Percentiles rank a stretch among this genome's conserved stretches.
Evolutionary conservation across 92 coral and sea anemone species (phyloP).

Genomic region (Palythoa heliodiscus): DNA sequence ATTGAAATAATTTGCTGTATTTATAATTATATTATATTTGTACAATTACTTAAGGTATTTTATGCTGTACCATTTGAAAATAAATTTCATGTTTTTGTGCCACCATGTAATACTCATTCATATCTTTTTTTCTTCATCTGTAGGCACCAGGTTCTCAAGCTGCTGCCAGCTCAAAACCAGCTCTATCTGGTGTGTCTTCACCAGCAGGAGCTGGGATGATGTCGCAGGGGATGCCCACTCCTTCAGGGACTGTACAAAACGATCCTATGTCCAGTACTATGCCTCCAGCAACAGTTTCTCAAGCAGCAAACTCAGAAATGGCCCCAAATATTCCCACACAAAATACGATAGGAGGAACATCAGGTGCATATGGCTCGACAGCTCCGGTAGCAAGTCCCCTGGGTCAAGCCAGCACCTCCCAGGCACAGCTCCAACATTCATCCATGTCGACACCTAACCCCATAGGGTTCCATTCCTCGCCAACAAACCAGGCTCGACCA

Average conservation of each 20-base stretch:
- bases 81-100: neutral
- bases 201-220: conserved; percentile 59
- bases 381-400: conserved; percentile 59
- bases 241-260: conserved; percentile 27
- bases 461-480: conserved; percentile 66
- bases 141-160: conserved; percentile 64
- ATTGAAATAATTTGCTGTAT: too few relatives aligned
- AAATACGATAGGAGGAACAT: conserved; percentile 62
- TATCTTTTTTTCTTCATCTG: neutral
- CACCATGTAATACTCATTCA: neutral
- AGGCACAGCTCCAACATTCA: conserved; percentile 84
- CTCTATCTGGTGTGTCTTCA: conserved; percentile 62
- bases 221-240: conserved; percentile 64
- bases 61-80: too few relatives aligned
- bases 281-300: conserved; percentile 31
- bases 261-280: conserved; percentile 19
- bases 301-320: conserved; percentile 58
- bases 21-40: too few relatives aligned
- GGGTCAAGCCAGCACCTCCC: conserved; percentile 71
- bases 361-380: conserved; percentile 49
- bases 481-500: conserved; percentile 62
- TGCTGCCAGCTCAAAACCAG: conserved; percentile 52
- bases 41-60: too few relatives aligned
- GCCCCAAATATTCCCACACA: conserved; percentile 47
- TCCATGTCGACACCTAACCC: conserved; percentile 71